These are phyloP conservation scores for Helicorthomorpha holstii DNA, from an alignment of 1,140 invertebrate species.

Conservation along the genomic window DNA sequence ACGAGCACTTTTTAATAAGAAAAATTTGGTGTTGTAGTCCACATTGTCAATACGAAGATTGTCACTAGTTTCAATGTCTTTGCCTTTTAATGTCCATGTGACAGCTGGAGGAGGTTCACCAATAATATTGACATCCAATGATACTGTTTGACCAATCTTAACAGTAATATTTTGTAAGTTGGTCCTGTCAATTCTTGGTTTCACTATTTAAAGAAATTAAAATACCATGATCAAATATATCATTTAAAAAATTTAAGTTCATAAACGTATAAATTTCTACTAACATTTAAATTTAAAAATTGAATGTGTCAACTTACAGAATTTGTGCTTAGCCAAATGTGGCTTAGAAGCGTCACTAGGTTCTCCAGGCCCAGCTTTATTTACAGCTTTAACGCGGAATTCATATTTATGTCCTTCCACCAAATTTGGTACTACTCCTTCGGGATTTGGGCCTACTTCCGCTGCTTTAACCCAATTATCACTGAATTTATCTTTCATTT, in stretches of 20 bases:
- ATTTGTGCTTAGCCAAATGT: conserved; percentile 85
- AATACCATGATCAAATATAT: not conserved
- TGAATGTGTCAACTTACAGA: conserved; percentile 42
- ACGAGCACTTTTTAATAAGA: conserved; percentile 61
- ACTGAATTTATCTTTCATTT: conserved; percentile 58
- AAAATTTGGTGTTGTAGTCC: conserved; percentile 80
- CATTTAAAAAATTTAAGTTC: no score
- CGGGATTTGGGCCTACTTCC: conserved; percentile 59
- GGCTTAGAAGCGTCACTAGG: conserved; percentile 86
- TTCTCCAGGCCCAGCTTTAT: conserved; percentile 89
- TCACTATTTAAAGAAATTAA: conserved; percentile 41
- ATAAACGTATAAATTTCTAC: no score
- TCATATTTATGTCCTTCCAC: conserved; percentile 89
- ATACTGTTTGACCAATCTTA: conserved; percentile 79
- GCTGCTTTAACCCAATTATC: conserved; percentile 45
- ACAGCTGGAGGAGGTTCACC: conserved; percentile 86
- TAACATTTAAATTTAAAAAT: not conserved
- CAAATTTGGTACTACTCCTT: conserved; percentile 67
- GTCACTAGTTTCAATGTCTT: conserved; percentile 45
- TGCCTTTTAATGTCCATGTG: conserved; percentile 71
- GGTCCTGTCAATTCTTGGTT: conserved; percentile 80
- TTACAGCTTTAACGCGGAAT: conserved; percentile 84
- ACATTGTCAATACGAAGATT: conserved; percentile 60
- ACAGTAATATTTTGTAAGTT: conserved; percentile 66
- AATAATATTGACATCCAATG: conserved; percentile 76